Percentiles rank a stretch among this genome's conserved stretches.
These are phyloP conservation scores for Hassar affinis DNA, from an alignment of 2,113 vertebrate genomes.

Conservation along the genomic window DNA sequence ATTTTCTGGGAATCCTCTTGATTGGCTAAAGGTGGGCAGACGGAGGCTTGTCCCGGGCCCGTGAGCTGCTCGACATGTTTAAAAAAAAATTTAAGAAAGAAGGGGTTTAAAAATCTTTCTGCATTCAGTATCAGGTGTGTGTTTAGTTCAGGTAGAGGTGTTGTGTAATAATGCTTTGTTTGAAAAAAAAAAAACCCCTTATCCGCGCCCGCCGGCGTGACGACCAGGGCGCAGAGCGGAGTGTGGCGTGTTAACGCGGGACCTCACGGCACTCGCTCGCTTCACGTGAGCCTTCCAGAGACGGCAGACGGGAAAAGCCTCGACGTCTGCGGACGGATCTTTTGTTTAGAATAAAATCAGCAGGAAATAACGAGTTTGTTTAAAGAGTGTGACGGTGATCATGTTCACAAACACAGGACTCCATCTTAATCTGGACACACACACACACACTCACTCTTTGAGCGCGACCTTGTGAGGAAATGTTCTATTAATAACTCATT, in stretches of 20 bases:
- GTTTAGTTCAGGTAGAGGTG: slow-evolving; percentile 98
- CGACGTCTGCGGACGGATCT: slow-evolving; percentile 81
- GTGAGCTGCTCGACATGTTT: slow-evolving; percentile 92
- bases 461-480: slow-evolving; percentile 78
- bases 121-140: slow-evolving; percentile 99
- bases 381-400: slow-evolving; percentile 90
- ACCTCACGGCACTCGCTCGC: slow-evolving; percentile 65
- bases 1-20: slow-evolving; percentile 99
- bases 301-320: slow-evolving; percentile 78
- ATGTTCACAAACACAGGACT: slow-evolving; percentile 81
- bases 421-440: slow-evolving; percentile 64
- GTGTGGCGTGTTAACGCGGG: slow-evolving; percentile 81
- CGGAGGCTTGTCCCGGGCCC: slow-evolving; percentile 80
- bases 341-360: slow-evolving; percentile 72
- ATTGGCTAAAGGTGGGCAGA: slow-evolving; percentile 95
- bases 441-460: slow-evolving; percentile 59
- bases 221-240: slow-evolving; percentile 74
- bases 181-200: slow-evolving; percentile 85
- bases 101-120: slow-evolving; percentile 97
- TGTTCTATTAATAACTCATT: slow-evolving; percentile 73
- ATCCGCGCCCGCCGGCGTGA: slow-evolving; percentile 89
- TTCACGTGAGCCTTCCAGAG: slow-evolving; percentile 21
- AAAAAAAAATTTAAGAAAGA: slow-evolving; percentile 79
- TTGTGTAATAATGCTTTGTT: slow-evolving; percentile 98
- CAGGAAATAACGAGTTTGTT: slow-evolving; percentile 78